Base-by-base conservation (phyloP, 2,888 invertebrate genomes). In the Trichacis sp. region DNA sequence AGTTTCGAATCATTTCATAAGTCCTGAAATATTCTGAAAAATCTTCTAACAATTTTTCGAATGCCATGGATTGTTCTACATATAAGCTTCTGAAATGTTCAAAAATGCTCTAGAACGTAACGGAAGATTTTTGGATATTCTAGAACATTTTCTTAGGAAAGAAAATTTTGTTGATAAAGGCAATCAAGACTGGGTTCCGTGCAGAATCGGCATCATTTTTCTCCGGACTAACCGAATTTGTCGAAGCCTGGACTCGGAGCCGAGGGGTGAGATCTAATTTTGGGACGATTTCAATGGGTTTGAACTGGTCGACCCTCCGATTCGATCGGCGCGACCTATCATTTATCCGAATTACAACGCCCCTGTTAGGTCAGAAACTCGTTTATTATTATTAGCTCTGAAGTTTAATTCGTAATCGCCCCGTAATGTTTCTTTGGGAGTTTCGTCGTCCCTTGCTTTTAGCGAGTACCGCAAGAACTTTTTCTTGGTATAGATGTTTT, bases 341-440 rank as follows among this genome's bases (percentile, higher is more conserved):
- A 84, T 84, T 84, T 84, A 83, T 84, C 80, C 83, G 83, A 83
- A 84, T 84, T 84, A 83, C 82, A 77, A 70, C 74, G 69, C 70
- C 70, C 74, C 72, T 63, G 63, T 73, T 70, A 69, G 70, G 71
- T 76, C 74, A 75, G 71, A 51, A 65, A 72, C 70, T 80, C 80
- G 78, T 80, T 80, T 78, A 72, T 80, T 79, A 80, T 80, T 79
- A 80, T 80, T 80, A 80, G 75, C 69, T 73, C 69, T 65, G 64
- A 69, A 58, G 63, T 66, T 68, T 69, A 66, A 70, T 68, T 69
- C 69, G 69, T 70, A 69, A 70, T 67, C 51, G 56, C 58, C 63
- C 60, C 64, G 69, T 69, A 70, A 70, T 69, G 50, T 53, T 54
- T 66, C 64, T n/a, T n/a, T n/a, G n/a, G n/a, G n/a, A n/a, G n/a